A percentile compares a stretch with the other conserved stretches of the same genome.
phyloP scores from a whole-genome alignment of 2,888 invertebrate genomes.

The Caenorhabditis plicata region DNA sequence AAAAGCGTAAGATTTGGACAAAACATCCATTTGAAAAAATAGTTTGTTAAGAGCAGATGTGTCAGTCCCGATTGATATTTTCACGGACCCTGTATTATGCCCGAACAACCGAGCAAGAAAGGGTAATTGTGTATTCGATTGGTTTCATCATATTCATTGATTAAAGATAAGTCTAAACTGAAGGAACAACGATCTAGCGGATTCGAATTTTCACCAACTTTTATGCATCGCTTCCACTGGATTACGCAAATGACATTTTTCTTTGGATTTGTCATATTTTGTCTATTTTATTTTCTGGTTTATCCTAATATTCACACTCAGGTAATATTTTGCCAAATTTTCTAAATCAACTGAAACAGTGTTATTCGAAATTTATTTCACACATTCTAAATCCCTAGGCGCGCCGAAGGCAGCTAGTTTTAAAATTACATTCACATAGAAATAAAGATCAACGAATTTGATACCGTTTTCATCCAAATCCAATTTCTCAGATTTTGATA shows the following conservation, averaged over 20 bases:
- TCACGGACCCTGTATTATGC: slow-evolving; percentile 11
- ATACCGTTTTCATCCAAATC: too few species aligned
- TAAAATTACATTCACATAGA: too few species aligned
- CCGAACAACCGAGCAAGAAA: slow-evolving; percentile 19
- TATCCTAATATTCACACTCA: slow-evolving; percentile 60
- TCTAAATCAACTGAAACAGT: neutral
- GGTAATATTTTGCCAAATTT: slow-evolving; percentile 4
- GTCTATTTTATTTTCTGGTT: slow-evolving; percentile 62
- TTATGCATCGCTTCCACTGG: slow-evolving; percentile 63
- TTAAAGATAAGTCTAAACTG: too few species aligned
- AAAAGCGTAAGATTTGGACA: slow-evolving; percentile 14
- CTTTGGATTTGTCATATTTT: slow-evolving; percentile 62
- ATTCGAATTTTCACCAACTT: slow-evolving; percentile 45
- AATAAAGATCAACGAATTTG: too few species aligned
- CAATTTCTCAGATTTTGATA: too few species aligned
- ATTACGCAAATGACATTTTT: slow-evolving; percentile 63
- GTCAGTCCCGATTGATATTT: neutral
- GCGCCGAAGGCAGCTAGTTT: too few species aligned
- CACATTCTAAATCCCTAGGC: too few species aligned
- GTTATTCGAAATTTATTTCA: too few species aligned
- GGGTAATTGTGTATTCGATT: slow-evolving; percentile 3
- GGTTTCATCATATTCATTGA: slow-evolving; percentile 6
- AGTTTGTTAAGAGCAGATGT: neutral
- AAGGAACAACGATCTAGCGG: too few species aligned
- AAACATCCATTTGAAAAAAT: slow-evolving; percentile 14